Evolutionary conservation across 2,113 vertebrate genomes (phyloP), one percentile per base, ranked within the genome.

Genomic region (Mesembrinibis cayennensis): DNA sequence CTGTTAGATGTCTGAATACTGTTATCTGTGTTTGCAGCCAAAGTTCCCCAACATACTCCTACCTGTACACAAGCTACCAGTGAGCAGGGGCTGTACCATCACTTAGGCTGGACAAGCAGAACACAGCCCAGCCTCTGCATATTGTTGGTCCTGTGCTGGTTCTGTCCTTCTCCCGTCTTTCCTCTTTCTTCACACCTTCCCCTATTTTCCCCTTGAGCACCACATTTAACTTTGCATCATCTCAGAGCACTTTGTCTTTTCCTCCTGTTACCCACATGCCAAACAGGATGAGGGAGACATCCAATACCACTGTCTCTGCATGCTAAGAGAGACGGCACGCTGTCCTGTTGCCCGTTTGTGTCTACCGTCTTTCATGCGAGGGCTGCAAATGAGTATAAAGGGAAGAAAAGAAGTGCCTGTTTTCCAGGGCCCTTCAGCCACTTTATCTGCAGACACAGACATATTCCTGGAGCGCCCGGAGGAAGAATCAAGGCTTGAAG

Each of bases 11-110:
- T 52, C 81, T 56, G 61, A 89, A 76, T 34, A 23, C 30, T 86
- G 34, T 40, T 52, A 15, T 8, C 40, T 5, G 0, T 22, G 14
- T 0, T 0, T 12, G 23, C 47, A 56, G 40, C 7, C 26, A 11
- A 77, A 66, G 17, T 45, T 82, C 11, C 16, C 38, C 2, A 34
- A 94, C 26, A 81, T 10, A 42, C 17, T 20, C 29, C 21, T 22
- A 74, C 32, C 10, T 45, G 11, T 50, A n/a, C 25, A 45, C 7
- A 78, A 71, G 26, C 12, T 66, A 38, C 17, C 10, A 15, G 9
- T 26, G 23, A 79, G 47, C 20, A 82, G 16, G 30, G 18, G 8
- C 21, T 79, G 5, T 44, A 76, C 7, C 56, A 67, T 40, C 25
- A 40, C 36, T n/a, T 53, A 19, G 22, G 6, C 36, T 58, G 16